Percentiles rank a stretch among this genome's conserved stretches.
Conservation (phyloP, 2,888 invertebrate species). For the Drosophila monieri region DNA sequence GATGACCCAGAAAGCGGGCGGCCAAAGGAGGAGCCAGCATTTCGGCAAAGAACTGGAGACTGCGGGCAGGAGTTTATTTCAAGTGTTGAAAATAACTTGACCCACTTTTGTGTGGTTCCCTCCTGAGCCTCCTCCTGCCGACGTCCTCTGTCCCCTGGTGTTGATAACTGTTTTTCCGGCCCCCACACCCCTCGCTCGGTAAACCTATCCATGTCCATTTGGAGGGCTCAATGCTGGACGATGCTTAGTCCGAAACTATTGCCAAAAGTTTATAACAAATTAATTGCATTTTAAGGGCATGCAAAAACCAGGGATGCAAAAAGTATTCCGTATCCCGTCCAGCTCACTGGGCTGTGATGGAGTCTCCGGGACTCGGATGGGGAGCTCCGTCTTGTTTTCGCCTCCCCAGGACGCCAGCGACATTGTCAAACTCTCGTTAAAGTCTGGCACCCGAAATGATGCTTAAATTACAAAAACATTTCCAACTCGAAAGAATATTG, state of each 20-base stretch:
- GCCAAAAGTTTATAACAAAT: slow-evolving; percentile 47
- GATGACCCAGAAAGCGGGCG: slow-evolving; percentile 66
- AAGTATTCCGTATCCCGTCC: slow-evolving; percentile 21
- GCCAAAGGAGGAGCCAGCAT: slow-evolving; percentile 38
- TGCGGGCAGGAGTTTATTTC: slow-evolving; percentile 51
- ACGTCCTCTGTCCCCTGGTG: slow-evolving; percentile 29
- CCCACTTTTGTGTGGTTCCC: slow-evolving; percentile 60
- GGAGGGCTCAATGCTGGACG: slow-evolving; percentile 36
- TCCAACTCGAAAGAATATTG: neutral
- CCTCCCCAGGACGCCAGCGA: neutral
- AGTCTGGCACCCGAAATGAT: neutral
- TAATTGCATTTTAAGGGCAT: slow-evolving; percentile 46
- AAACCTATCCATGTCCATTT: slow-evolving; percentile 53
- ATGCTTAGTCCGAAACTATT: slow-evolving; percentile 42
- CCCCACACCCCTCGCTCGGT: neutral
- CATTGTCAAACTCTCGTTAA: slow-evolving; percentile 16
- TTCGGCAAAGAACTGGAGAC: slow-evolving; percentile 22
- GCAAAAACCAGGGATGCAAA: slow-evolving; percentile 22
- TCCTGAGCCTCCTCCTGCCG: neutral
- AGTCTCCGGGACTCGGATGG: neutral
- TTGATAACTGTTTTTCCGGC: slow-evolving; percentile 54
- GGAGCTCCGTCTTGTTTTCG: neutral
- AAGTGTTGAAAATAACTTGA: slow-evolving; percentile 80
- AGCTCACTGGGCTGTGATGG: slow-evolving; percentile 10
- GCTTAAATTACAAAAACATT: neutral